Evolutionary conservation across 1,140 invertebrate species (phyloP).

Genomic region (Tetragonula clypearis): DNA sequence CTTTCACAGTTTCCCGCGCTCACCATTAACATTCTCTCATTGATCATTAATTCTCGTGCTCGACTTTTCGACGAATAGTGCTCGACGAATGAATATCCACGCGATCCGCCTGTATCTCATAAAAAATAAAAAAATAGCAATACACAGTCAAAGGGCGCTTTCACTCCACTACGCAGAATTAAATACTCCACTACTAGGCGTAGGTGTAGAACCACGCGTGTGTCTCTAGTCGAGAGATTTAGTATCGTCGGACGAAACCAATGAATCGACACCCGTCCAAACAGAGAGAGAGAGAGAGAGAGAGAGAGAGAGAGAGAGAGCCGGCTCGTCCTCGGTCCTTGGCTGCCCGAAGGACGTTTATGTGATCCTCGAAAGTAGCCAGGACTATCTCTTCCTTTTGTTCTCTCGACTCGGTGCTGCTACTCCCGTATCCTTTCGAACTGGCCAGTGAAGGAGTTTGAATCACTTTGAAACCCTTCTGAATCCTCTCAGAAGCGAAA

Average conservation of each 20-base stretch:
- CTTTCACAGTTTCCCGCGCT: background rate
- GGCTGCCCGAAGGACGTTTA: conserved; percentile 36
- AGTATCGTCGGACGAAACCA: background rate
- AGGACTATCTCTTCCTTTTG: background rate
- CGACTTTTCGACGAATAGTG: background rate
- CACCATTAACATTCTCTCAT: background rate
- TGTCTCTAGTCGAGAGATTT: conserved; percentile 9
- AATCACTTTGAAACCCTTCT: background rate
- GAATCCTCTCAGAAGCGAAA: background rate
- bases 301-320: background rate
- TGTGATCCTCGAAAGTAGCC: conserved; percentile 41
- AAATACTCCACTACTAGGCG: background rate
- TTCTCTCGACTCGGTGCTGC: background rate
- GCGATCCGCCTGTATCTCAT: background rate
- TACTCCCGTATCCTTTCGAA: conserved; percentile 4
- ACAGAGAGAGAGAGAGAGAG: background rate
- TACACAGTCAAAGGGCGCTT: background rate
- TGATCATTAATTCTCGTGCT: background rate
- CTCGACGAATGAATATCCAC: background rate
- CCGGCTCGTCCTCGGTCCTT: background rate
- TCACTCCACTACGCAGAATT: background rate
- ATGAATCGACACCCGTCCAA: background rate
- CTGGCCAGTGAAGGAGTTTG: background rate
- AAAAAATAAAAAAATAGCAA: background rate
- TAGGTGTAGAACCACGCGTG: background rate